These are phyloP conservation scores for Brotula barbata DNA, from an alignment of 2,797 vertebrate species.

Conservation along the genomic window DNA sequence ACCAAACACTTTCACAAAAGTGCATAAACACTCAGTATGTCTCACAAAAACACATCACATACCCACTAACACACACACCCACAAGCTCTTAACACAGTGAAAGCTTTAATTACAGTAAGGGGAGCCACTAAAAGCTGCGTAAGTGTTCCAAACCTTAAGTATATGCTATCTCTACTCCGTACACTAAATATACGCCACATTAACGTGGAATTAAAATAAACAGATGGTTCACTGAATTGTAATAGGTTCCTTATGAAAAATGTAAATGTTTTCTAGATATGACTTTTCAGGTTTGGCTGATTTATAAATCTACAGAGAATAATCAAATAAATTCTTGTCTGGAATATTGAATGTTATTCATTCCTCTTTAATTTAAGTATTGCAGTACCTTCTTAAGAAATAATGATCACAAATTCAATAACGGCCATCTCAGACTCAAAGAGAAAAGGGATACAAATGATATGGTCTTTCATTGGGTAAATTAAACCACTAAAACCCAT, in stretches of 20 bases:
- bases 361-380: neutral
- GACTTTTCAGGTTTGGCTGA: slow-evolving; percentile 2
- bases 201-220: slow-evolving; percentile 63
- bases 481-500: neutral
- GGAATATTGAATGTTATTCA: neutral
- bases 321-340: slow-evolving; percentile 5
- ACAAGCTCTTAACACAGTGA: slow-evolving; percentile 52
- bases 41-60: slow-evolving; percentile 28
- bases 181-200: slow-evolving; percentile 68
- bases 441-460: slow-evolving; percentile 3
- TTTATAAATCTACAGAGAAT: neutral
- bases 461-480: neutral
- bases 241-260: slow-evolving; percentile 46
- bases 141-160: slow-evolving; percentile 74
- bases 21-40: slow-evolving; percentile 23
- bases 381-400: neutral
- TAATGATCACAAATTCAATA: slow-evolving; percentile 1
- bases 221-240: slow-evolving; percentile 32
- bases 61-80: slow-evolving; percentile 42
- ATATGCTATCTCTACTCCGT: slow-evolving; percentile 58
- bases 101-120: slow-evolving; percentile 75
- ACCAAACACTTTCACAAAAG: slow-evolving; percentile 19
- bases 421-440: slow-evolving; percentile 1
- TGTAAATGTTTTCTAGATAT: slow-evolving; percentile 20
- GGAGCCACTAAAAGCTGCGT: slow-evolving; percentile 62